Base-by-base conservation (phyloP, 2,888 invertebrate species). In the Andrena hattorfiana region DNA sequence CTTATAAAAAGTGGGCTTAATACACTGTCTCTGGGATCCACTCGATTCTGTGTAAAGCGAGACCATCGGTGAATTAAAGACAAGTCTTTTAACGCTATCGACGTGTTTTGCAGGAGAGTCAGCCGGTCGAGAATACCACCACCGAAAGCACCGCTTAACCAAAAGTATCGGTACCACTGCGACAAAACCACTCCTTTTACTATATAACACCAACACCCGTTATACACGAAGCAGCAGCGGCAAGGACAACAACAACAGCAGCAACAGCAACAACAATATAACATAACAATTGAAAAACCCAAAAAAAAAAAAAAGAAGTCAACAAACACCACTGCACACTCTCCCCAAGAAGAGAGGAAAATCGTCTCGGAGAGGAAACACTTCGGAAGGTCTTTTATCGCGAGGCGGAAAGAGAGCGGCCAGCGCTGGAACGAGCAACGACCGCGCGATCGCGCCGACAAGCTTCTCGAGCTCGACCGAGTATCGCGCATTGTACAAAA, bases 121-220 rank as follows among this genome's bases (percentile, higher is more conserved):
- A 95, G 93, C 94, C 95, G 91, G 95, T 95, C 94, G 95, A 95
- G 94, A 95, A 95, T 92, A 95, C 95, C 91, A 95, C 95, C 90
- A 95, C 95, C 84, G 96, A 96, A 93, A 95, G 95, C 95, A 95
- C 95, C 94, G 95, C 95, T 94, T 95, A 95, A 92, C 87, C 89
- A 87, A 85, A 75, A 87, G 62, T 76, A 87, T 88, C 82, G 84
- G 83, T 86, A 85, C 89, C 90, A 89, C 88, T 85, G 86, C 77
- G 64, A 80, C 79, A 66, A 84, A 87, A 89, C 86, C 89, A 89
- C 89, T 87, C 88, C 89, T 90, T 88, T 89, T 83, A 89, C 85
- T 82, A 88, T 85, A 85, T 88, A 91, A 91, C 91, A 91, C 91
- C 89, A 91, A 89, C 89, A 91, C 89, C 90, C 87, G 90, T 89